Percentiles rank a stretch among this genome's conserved stretches.
These are phyloP conservation scores for Alauda arvensis DNA, from an alignment of 2,797 vertebrate genomes.

Conservation along the genomic window DNA sequence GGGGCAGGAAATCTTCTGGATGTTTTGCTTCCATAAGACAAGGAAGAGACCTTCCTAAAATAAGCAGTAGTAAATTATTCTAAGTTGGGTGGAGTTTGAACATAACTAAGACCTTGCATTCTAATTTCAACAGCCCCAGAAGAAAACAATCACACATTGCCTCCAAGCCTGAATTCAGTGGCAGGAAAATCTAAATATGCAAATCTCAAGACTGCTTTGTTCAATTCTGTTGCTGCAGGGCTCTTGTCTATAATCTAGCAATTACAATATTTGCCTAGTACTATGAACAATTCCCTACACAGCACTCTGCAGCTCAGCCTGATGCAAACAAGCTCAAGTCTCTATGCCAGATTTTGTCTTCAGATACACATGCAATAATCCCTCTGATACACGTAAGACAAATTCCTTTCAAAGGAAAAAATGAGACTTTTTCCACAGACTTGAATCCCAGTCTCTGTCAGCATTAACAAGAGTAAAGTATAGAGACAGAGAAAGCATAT, in stretches of 20 bases:
- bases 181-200: conserved; percentile 5
- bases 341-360: neutral
- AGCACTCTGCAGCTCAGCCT: neutral
- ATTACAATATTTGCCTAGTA: conserved; percentile 31
- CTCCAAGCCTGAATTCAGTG: neutral
- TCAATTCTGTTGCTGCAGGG: conserved; percentile 2
- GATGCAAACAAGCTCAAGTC: neutral
- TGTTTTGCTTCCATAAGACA: neutral
- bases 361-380: neutral
- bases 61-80: neutral
- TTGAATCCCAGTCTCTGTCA: neutral
- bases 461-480: neutral
- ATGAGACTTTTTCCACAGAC: neutral
- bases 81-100: neutral
- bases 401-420: neutral
- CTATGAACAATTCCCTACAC: neutral
- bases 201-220: conserved; percentile 6
- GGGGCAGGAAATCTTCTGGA: neutral
- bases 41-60: neutral
- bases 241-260: conserved; percentile 27
- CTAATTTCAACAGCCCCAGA: neutral
- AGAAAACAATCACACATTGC: neutral
- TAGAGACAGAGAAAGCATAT: neutral
- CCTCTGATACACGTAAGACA: neutral
- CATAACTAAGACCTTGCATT: neutral